Evolutionary conservation across 2,888 invertebrate species (phyloP).

Genomic region (Orchesellides sinensis): DNA sequence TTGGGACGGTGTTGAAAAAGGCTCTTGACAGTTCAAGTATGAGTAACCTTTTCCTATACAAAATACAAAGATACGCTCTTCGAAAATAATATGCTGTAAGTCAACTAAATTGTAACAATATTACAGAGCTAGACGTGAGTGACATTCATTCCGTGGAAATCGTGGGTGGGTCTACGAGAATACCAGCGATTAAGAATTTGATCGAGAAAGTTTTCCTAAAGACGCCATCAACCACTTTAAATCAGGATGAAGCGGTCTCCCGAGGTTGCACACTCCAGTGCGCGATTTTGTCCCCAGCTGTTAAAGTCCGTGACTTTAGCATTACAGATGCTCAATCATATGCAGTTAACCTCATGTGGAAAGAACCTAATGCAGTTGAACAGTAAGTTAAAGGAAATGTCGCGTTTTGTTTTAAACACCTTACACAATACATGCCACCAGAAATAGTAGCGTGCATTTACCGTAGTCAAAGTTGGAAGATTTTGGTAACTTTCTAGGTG

Average conservation of each 20-base stretch:
- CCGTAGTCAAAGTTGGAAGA: too few relatives aligned
- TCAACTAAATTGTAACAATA: too few relatives aligned
- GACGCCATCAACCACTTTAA: conserved; percentile 94
- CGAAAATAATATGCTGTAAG: too few relatives aligned
- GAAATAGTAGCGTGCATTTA: too few relatives aligned
- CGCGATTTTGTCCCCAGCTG: conserved; percentile 98
- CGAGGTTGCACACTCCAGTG: conserved; percentile 96
- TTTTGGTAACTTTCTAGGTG: background rate
- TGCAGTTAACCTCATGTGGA: conserved; percentile 91
- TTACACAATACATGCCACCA: too few relatives aligned
- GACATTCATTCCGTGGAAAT: conserved; percentile 97
- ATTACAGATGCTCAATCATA: conserved; percentile 95
- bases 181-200: conserved; percentile 93
- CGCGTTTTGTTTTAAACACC: too few relatives aligned
- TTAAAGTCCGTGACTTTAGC: conserved; percentile 96
- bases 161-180: conserved; percentile 95
- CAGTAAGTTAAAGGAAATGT: too few relatives aligned
- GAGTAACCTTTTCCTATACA: too few relatives aligned
- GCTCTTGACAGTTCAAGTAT: conserved; percentile 89
- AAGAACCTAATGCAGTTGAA: too few relatives aligned
- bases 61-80: too few relatives aligned
- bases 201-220: conserved; percentile 87
- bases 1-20: conserved; percentile 87
- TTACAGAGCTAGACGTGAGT: conserved; percentile 85
- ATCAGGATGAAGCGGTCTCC: conserved; percentile 98